A percentile compares a stretch with the other conserved stretches of the same genome.
These are phyloP conservation scores for Reticulitermes lucifugus DNA, from an alignment of 2,888 invertebrate genomes.

Conservation along the genomic window DNA sequence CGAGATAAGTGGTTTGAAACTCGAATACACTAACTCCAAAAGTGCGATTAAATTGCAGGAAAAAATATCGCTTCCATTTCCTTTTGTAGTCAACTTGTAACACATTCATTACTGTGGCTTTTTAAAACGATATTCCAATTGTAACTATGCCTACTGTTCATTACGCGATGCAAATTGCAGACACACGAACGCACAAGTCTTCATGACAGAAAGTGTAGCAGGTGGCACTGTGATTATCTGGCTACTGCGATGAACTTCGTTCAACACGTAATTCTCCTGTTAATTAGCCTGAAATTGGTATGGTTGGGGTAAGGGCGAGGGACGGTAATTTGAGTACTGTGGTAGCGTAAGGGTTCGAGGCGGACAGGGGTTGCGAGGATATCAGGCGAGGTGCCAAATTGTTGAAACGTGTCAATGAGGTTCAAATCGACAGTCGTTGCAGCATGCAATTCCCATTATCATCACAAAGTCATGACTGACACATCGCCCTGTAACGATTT, in stretches of 20 bases:
- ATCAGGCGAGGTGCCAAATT: slow-evolving; percentile 41
- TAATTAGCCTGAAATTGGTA: slow-evolving; percentile 43
- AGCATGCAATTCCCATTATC: neutral
- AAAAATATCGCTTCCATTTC: neutral
- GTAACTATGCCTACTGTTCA: neutral
- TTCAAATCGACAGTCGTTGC: slow-evolving; percentile 25
- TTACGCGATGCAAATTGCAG: slow-evolving; percentile 24
- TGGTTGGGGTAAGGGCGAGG: slow-evolving; percentile 6
- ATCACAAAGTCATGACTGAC: neutral
- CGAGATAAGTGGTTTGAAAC: neutral
- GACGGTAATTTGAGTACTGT: slow-evolving; percentile 22
- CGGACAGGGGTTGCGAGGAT: neutral
- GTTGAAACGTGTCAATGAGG: slow-evolving; percentile 38
- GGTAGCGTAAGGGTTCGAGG: neutral
- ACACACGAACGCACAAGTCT: neutral
- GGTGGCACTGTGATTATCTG: slow-evolving; percentile 43
- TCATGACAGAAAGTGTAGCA: neutral
- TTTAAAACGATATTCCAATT: slow-evolving; percentile 40
- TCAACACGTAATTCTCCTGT: slow-evolving; percentile 45
- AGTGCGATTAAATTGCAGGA: neutral
- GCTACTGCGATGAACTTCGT: slow-evolving; percentile 42
- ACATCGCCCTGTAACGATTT: neutral
- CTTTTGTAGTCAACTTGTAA: slow-evolving; percentile 4
- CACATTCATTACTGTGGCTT: slow-evolving; percentile 14
- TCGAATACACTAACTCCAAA: neutral